phyloP scores from a whole-genome alignment of 1,140 invertebrate genomes.

The Scaptodrosophila lebanonensis region DNA sequence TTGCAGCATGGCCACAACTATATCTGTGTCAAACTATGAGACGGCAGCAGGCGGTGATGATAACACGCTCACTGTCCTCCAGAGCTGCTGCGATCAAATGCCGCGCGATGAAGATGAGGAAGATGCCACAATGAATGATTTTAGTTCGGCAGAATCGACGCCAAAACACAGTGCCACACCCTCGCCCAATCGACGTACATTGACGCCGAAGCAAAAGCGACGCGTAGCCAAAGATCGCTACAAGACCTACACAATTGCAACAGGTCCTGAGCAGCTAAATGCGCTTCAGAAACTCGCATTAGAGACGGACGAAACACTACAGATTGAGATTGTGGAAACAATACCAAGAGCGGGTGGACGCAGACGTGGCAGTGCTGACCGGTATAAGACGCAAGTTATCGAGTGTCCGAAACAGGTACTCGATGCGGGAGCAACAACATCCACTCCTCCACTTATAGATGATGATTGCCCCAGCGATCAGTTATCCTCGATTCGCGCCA shows the following conservation, averaged over 20 bases:
- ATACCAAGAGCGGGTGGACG: slow-evolving; percentile 17
- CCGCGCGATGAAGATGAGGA: slow-evolving; percentile 64
- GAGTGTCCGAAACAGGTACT: slow-evolving; percentile 47
- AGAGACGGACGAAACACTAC: slow-evolving; percentile 68
- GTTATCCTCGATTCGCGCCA: slow-evolving; percentile 73
- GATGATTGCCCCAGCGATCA: slow-evolving; percentile 79
- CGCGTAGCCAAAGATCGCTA: slow-evolving; percentile 85
- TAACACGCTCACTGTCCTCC: slow-evolving; percentile 77
- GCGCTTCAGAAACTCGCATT: slow-evolving; percentile 43
- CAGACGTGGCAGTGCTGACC: slow-evolving; percentile 54
- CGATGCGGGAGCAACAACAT: slow-evolving; percentile 1
- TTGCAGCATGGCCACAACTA: slow-evolving; percentile 64
- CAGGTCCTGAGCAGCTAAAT: slow-evolving; percentile 49
- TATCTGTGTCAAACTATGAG: slow-evolving; percentile 71
- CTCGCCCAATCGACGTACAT: slow-evolving; percentile 73
- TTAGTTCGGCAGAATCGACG: slow-evolving; percentile 85
- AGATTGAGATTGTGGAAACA: slow-evolving; percentile 61
- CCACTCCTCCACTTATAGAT: too few relatives aligned
- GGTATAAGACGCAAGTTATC: slow-evolving; percentile 70
- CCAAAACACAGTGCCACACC: slow-evolving; percentile 80
- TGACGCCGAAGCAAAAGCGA: slow-evolving; percentile 87
- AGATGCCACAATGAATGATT: slow-evolving; percentile 76
- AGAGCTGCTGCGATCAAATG: slow-evolving; percentile 67
- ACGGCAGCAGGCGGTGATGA: slow-evolving; percentile 78
- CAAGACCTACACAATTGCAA: slow-evolving; percentile 87